Evolutionary conservation across 2,113 vertebrate genomes (phyloP), one percentile per base, ranked within the genome.

Genomic region (Ceyx cyanopectus): DNA sequence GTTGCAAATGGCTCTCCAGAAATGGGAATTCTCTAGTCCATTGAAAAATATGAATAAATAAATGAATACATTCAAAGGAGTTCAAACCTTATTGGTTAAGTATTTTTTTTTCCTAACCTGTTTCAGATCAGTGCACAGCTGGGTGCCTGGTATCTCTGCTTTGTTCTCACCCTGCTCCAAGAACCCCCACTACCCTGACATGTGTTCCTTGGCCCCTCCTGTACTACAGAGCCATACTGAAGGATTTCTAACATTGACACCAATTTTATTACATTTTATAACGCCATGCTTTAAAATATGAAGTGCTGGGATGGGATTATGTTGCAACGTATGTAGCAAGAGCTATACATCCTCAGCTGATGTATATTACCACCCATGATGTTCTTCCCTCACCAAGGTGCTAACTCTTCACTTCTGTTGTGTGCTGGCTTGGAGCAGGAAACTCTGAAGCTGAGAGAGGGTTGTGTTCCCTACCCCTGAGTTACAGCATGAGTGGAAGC

Each of bases 91-190:
- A 14, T 30, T 72, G 65, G 61, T 66, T 58, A 68, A 85, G 46
- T 86, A 73, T 69, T 68, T 87, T 69, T 68, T 87, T 95, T 48
- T 14, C 79, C 69, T 76, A 81, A 85, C 69, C 91, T 85, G 62
- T 87, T 93, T 85, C 63, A 67, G 54, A 90, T 91, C 83, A 84
- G 69, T 7, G 41, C 54, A 78, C 82, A 87, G 84, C 90, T 87
- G 86, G 57, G n/a, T 0, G 10, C 58, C 60, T 89, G 83, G 7
- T 90, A 94, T 15, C 93, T 79, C 73, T 19, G 7, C 81, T 86
- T 86, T 30, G 23, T 89, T 89, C 69, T 85, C 50, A 11, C 48
- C 45, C 41, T 67, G 67, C 79, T 94, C 86, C 88, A 94, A 81
- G 74, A 79, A 30, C 45, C 58, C 34, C 32, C 10, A 3, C 41